Evolutionary conservation across 2,113 vertebrate species (phyloP), one percentile per base, ranked within the genome.

Genomic region (Lasiurus borealis): DNA sequence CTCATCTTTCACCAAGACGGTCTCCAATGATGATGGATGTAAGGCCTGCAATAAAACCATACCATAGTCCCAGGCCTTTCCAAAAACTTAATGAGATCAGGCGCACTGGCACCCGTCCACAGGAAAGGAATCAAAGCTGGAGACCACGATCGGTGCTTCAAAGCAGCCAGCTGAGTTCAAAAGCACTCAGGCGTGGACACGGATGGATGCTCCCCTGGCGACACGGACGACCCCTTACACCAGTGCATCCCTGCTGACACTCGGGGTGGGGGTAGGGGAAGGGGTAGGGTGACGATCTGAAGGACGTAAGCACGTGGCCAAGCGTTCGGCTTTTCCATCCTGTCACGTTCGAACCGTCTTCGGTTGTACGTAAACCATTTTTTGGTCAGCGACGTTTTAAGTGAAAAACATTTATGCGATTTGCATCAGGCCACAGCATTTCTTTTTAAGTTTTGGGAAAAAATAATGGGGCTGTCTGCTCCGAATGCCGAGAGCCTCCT

Each of bases 81-180:
- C 96, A 96, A 93, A 94, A 92, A 62, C 16, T 72, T 97, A 97
- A 97, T 95, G 95, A 96, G 94, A 94, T 88, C 94, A 96, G 96
- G 96, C 88, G 85, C 52, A 77, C 62, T 97, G 97, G 95, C 96
- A 71, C 44, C 50, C 18, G 62, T 77, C 96, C 96, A 97, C 36
- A 77, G 95, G 66, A 75, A 29, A 93, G 66, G 75, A 92, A 96
- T 90, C 94, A 92, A 91, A 95, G 95, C 81, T 9, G 76, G 91
- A 91, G 69, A 14, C 54, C 80, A n/a, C 1, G 90, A 85, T 75
- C 96, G 68, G 3, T n/a, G 87, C 96, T 94, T 97, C 93, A 96
- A 93, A 97, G 97, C 73, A 69, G 90, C 9, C 0, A 64, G 87
- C 77, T 5, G 86, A 78, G 94, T 93, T 97, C 96, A 95, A 95